A percentile compares a stretch with the other conserved stretches of the same genome.
These are phyloP conservation scores for Trichonephila clavipes DNA, from an alignment of 1,140 invertebrate genomes.

Conservation along the genomic window DNA sequence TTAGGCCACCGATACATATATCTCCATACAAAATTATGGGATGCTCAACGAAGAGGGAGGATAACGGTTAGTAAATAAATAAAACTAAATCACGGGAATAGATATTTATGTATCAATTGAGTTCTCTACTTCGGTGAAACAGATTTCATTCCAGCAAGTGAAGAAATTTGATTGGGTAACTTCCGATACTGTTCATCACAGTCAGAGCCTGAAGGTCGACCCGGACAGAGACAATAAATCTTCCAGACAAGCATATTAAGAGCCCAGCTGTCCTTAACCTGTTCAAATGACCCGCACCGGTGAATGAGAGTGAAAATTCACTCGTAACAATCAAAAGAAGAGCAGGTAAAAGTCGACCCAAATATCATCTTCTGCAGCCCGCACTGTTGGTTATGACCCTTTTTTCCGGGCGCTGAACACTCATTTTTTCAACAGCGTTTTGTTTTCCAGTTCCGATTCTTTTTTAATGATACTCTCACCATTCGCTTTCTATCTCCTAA, in stretches of 20 bases:
- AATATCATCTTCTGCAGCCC: not conserved
- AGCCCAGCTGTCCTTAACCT: not conserved
- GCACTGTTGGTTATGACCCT: conserved; percentile 30
- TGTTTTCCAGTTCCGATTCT: conserved; percentile 17
- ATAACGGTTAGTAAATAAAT: too few relatives aligned
- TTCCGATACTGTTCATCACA: not conserved
- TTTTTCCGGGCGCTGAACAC: not conserved
- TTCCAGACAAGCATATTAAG: not conserved
- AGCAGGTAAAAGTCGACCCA: not conserved
- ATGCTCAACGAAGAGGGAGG: too few relatives aligned
- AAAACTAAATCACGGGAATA: too few relatives aligned
- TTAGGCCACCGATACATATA: too few relatives aligned
- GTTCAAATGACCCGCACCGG: conserved; percentile 18
- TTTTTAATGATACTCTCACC: not conserved
- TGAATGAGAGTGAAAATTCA: not conserved
- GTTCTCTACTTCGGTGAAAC: too few relatives aligned
- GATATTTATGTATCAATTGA: too few relatives aligned
- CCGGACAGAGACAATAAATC: not conserved
- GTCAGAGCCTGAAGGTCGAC: not conserved
- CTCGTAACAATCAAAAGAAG: not conserved
- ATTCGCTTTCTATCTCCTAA: not conserved
- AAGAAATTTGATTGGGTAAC: too few relatives aligned
- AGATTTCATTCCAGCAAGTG: too few relatives aligned
- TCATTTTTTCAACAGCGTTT: conserved; percentile 1
- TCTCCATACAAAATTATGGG: too few relatives aligned